Evolutionary conservation across 2,888 invertebrate genomes (phyloP).

Genomic region (Dolichomitus sp.): DNA sequence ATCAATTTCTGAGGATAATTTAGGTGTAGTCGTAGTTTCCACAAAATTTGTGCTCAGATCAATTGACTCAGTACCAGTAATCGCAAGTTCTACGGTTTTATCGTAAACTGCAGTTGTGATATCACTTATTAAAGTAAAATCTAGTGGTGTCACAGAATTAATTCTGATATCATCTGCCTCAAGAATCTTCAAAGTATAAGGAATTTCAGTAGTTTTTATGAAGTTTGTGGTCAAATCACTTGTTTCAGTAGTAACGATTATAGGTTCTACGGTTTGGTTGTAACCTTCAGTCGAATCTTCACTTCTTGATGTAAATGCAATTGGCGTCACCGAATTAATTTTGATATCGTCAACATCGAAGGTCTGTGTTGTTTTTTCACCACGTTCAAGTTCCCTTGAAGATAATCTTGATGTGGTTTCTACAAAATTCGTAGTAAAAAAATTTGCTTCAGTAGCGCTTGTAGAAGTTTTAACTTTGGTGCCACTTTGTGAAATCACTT

Average conservation of each 20-base stretch:
- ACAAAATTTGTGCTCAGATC: constrained; percentile 8
- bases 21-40: background rate
- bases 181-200: background rate
- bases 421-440: constrained; percentile 1
- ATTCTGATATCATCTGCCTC: background rate
- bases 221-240: constrained; percentile 4
- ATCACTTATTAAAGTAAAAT: background rate
- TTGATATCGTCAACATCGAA: background rate
- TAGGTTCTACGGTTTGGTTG: background rate
- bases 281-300: background rate
- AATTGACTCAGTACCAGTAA: background rate
- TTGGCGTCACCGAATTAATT: constrained; percentile 1
- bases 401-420: constrained; percentile 6
- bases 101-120: background rate
- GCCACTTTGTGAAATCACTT: background rate
- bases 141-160: background rate
- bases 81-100: background rate
- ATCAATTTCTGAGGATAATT: background rate
- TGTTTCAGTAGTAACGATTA: background rate
- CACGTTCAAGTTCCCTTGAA: background rate
- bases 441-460: background rate
- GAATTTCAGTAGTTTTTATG: background rate
- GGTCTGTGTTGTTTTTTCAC: constrained; percentile 10
- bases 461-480: background rate
- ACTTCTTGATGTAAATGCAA: background rate